phyloP scores from a whole-genome alignment of 2,888 invertebrate genomes.

The Sycophila texana region DNA sequence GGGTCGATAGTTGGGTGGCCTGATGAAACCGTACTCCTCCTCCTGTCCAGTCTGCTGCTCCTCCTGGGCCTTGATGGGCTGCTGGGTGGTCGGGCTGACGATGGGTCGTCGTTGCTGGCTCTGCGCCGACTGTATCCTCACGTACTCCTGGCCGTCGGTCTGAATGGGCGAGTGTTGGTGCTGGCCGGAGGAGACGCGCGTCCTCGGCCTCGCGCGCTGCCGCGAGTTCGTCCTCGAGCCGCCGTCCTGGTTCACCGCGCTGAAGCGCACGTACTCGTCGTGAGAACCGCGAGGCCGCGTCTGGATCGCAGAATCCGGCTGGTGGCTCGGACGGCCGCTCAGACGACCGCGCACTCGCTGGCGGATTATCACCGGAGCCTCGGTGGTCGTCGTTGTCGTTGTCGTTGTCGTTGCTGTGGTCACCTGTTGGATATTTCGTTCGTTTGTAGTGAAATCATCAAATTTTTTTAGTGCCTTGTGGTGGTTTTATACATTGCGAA shows the following conservation, averaged over 20 bases:
- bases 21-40: constrained; percentile 77
- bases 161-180: constrained; percentile 64
- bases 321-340: constrained; percentile 56
- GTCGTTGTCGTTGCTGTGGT: constrained; percentile 41
- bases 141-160: constrained; percentile 70
- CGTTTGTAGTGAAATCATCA: too few relatives aligned
- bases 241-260: constrained; percentile 67
- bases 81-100: constrained; percentile 59
- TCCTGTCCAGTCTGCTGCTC: constrained; percentile 62
- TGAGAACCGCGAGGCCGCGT: constrained; percentile 69
- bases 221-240: constrained; percentile 18
- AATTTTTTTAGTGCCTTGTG: too few relatives aligned
- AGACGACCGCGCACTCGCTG: constrained; percentile 68
- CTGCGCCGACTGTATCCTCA: constrained; percentile 67
- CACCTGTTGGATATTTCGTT: background rate
- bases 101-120: constrained; percentile 55
- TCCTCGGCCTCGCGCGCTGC: constrained; percentile 35
- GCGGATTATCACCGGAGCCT: constrained; percentile 65
- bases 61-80: constrained; percentile 63
- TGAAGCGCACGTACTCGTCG: constrained; percentile 72
- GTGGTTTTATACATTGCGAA: too few relatives aligned
- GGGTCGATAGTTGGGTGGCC: constrained; percentile 74
- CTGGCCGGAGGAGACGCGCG: constrained; percentile 61
- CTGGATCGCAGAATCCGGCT: constrained; percentile 68
- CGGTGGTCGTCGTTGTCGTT: constrained; percentile 63